phyloP scores from a whole-genome alignment of 1,140 invertebrate species.

The Zaprionus ornatus region DNA sequence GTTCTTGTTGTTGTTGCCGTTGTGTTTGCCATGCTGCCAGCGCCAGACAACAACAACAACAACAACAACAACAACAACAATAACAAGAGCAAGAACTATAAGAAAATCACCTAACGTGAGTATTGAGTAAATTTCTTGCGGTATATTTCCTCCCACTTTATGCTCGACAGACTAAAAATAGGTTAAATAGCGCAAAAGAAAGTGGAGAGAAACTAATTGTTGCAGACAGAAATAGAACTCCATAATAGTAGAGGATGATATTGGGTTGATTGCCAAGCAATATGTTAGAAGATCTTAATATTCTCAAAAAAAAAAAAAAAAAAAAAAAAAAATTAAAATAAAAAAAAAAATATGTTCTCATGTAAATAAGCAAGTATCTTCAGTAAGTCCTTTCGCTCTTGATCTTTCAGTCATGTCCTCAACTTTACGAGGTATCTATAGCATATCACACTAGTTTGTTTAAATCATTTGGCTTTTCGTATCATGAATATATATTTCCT shows the following conservation, averaged over 20 bases:
- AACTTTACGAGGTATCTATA: not conserved
- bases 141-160: not conserved
- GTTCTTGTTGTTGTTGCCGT: conserved; percentile 16
- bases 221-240: not conserved
- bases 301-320: no score
- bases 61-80: conserved; percentile 6
- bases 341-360: no score
- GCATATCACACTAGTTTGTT: not conserved
- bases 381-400: no score
- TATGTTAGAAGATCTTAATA: not conserved
- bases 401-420: not conserved
- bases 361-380: no score
- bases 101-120: conserved; percentile 52
- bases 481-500: no score
- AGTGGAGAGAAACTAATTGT: not conserved
- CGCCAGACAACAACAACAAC: conserved; percentile 51
- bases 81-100: not conserved
- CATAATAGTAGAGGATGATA: not conserved
- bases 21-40: conserved; percentile 69
- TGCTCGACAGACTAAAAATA: not conserved
- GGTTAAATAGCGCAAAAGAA: not conserved
- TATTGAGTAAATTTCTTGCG: conserved; percentile 55
- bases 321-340: no score
- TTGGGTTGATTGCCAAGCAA: not conserved
- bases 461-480: not conserved